These are phyloP conservation scores for Lanius ludovicianus DNA, from an alignment of 2,113 vertebrate species.

Conservation along the genomic window DNA sequence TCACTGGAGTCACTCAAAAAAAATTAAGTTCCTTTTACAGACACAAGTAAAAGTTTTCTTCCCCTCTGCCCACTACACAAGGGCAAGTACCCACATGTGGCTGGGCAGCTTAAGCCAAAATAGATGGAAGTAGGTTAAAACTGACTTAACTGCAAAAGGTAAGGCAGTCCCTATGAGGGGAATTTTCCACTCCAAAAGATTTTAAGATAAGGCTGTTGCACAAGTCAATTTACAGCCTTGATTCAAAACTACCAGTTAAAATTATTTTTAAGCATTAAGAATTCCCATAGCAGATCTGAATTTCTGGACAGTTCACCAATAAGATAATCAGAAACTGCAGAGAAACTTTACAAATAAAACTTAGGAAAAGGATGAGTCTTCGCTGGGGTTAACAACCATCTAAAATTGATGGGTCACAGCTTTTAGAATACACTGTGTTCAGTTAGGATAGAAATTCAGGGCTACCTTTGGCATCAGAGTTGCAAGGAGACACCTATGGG, in stretches of 20 bases:
- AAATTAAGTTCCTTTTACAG: background rate
- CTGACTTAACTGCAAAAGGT: background rate
- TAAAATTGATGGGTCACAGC: background rate
- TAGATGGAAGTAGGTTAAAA: background rate
- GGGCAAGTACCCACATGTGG: background rate
- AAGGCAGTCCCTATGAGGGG: background rate
- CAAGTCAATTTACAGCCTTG: background rate
- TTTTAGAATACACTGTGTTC: background rate
- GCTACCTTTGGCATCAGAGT: background rate
- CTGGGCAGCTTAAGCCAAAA: background rate
- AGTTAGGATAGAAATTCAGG: background rate
- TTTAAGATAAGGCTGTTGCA: background rate
- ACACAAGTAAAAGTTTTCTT: background rate
- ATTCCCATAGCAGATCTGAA: fast-evolving
- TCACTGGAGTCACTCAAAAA: background rate
- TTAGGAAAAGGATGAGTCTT: background rate
- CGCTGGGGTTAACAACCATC: background rate
- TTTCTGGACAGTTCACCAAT: background rate
- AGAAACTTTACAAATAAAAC: background rate
- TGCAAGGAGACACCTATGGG: background rate
- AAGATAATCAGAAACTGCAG: background rate
- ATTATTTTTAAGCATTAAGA: background rate
- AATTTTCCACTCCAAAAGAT: background rate
- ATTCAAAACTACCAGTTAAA: background rate
- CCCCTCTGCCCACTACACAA: background rate